These are phyloP conservation scores for Apomyelois bistriatella DNA, from an alignment of 2,888 invertebrate genomes.

Conservation along the genomic window DNA sequence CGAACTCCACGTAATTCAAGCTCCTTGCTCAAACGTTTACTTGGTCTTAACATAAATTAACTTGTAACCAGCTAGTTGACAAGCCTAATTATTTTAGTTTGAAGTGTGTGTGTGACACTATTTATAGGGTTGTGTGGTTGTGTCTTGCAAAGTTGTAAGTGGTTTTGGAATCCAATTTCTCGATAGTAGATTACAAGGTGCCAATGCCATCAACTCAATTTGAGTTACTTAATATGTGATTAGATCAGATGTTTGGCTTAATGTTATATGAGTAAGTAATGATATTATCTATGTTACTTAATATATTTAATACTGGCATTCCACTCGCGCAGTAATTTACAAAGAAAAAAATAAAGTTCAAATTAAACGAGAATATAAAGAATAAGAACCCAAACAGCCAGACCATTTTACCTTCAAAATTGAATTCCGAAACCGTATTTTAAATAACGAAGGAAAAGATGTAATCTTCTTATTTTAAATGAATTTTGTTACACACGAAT, in stretches of 20 bases:
- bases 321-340: too few relatives aligned
- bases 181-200: background rate
- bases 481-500: background rate
- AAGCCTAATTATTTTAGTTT: constrained; percentile 47
- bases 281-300: too few relatives aligned
- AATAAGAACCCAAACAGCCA: too few relatives aligned
- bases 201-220: background rate
- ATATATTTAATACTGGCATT: too few relatives aligned
- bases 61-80: constrained; percentile 44
- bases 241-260: too few relatives aligned
- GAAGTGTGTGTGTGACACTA: constrained; percentile 16
- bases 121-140: constrained; percentile 11
- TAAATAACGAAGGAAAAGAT: constrained; percentile 1
- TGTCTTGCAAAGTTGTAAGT: background rate
- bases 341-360: too few relatives aligned
- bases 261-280: too few relatives aligned
- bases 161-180: background rate
- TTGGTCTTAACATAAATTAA: constrained; percentile 51
- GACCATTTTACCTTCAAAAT: background rate
- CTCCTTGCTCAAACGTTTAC: constrained; percentile 36
- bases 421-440: background rate
- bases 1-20: background rate
- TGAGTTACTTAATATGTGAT: background rate
- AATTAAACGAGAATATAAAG: too few relatives aligned
- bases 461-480: constrained; percentile 1